A percentile compares a stretch with the other conserved stretches of the same genome.
Evolutionary conservation across 2,113 vertebrate species (phyloP).

Genomic region (Callocephalon fimbriatum): DNA sequence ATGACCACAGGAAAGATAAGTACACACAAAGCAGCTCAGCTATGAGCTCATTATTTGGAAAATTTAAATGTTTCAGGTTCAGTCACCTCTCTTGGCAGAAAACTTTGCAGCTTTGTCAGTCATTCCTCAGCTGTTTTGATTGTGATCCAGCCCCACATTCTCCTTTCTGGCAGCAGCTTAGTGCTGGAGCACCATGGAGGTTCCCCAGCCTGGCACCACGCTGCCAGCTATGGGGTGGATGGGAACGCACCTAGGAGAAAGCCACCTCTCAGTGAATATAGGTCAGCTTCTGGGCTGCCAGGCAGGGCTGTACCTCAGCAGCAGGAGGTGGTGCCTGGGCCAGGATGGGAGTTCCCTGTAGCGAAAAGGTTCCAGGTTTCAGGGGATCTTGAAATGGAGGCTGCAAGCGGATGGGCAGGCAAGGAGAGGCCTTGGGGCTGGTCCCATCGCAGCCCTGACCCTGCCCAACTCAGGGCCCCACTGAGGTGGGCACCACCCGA

Average conservation of each 20-base stretch:
- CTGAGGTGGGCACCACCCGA: not conserved
- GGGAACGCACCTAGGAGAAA: not conserved
- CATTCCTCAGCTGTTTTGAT: not conserved
- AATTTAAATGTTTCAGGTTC: not conserved
- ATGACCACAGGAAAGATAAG: not conserved
- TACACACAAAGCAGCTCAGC: not conserved
- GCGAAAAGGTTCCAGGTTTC: not conserved
- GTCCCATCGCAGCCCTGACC: not conserved
- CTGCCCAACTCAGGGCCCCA: not conserved
- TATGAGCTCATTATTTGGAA: not conserved
- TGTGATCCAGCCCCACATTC: not conserved
- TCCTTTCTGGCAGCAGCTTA: not conserved
- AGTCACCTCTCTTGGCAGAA: not conserved
- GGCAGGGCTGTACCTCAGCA: not conserved
- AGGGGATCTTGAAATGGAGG: not conserved
- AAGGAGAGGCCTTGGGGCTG: not conserved
- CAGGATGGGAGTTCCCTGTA: not conserved
- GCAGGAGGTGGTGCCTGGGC: accelerated
- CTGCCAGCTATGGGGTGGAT: not conserved
- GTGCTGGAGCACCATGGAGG: accelerated
- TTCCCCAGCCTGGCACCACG: accelerated
- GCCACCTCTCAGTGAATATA: accelerated
- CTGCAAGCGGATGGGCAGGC: not conserved
- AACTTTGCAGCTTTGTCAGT: not conserved
- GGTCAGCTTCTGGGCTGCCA: accelerated